Base-by-base conservation (phyloP, 2,888 invertebrate species). In the Eilema depressum region DNA sequence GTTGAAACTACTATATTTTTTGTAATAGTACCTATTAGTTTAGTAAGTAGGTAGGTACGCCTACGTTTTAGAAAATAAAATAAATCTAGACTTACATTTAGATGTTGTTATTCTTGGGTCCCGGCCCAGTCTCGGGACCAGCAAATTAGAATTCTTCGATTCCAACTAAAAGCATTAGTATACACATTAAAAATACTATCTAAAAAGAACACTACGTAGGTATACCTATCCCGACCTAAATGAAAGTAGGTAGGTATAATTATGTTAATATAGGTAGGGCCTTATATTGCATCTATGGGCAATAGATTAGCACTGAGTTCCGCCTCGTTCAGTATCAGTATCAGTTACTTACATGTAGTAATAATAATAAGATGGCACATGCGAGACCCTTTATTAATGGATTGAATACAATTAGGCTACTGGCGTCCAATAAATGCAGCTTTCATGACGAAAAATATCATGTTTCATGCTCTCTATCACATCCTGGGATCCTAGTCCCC, bases 401-500 rank as follows among this genome's bases (percentile, higher is more conserved):
- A 75, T 79, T 75, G 76, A 82, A 83, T 86, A 86, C 84, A 83
- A 86, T 86, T 85, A 86, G 84, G 78, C 79, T 80, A 83, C 81
- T 82, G 84, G 87, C 84, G 84, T 85, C 89, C 86, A 88, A 88
- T 89, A 89, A 89, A 87, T 87, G 86, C 86, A 88, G 89, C 90
- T 90, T 90, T 88, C 81, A 86, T 84, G 82, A 84, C 85, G 85
- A 85, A 91, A 90, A 94, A 93, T 94, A 95, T 95, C 94, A 90
- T 85, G 86, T 95, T 94, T 92, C 94, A 89, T 86, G 89, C 83
- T 78, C 86, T 88, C 85, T 90, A 93, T 93, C 91, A 82, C 87
- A 89, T 92, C 90, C 91, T 90, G 91, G 84, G 90, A 91, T 90
- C 88, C 84, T 75, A 83, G 87, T 90, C 91, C 94, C 95, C 93